Evolutionary conservation across 30 jellyfish, hydroid and myxozoan species (phyloP).

Genomic region (Morbakka virulenta): DNA sequence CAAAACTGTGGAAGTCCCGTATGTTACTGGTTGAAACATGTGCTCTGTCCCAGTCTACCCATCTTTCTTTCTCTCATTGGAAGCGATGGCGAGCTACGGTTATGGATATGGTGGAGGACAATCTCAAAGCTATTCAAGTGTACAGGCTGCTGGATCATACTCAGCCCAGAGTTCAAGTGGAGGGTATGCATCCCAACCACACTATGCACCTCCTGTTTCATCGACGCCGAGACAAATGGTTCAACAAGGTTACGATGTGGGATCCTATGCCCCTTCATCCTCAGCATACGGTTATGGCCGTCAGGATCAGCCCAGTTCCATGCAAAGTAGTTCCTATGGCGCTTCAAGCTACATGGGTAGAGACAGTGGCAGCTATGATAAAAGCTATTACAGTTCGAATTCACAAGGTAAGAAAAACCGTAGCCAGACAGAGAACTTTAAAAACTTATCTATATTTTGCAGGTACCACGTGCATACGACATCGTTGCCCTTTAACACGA

Average conservation of each 20-base stretch:
- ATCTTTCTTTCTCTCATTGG: too few relatives aligned
- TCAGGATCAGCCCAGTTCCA: slow-evolving; percentile 48
- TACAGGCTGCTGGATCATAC: slow-evolving; percentile 74
- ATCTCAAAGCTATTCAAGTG: slow-evolving; percentile 69
- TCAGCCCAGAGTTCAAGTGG: slow-evolving; percentile 66
- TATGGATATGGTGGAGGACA: slow-evolving; percentile 81
- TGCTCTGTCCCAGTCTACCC: too few relatives aligned
- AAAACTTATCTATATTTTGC: too few relatives aligned
- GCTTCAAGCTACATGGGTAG: slow-evolving; percentile 42
- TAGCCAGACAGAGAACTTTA: too few relatives aligned
- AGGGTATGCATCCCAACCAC: too few relatives aligned
- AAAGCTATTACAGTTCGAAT: slow-evolving; percentile 41
- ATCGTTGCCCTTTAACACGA: too few relatives aligned
- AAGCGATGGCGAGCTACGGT: slow-evolving; percentile 95
- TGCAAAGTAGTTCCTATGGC: slow-evolving; percentile 47
- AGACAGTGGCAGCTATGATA: slow-evolving; percentile 55
- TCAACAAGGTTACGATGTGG: slow-evolving; percentile 66
- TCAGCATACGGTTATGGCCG: slow-evolving; percentile 81
- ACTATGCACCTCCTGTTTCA: too few relatives aligned
- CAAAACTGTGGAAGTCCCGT: too few relatives aligned
- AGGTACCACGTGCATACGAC: too few relatives aligned
- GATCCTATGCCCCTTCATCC: slow-evolving; percentile 57
- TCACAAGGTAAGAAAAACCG: slow-evolving; percentile 38
- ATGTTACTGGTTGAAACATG: too few relatives aligned
- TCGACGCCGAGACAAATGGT: slow-evolving; percentile 53